Conservation (phyloP, 2,888 invertebrate species). For the Brachyopa scutellaris region DNA sequence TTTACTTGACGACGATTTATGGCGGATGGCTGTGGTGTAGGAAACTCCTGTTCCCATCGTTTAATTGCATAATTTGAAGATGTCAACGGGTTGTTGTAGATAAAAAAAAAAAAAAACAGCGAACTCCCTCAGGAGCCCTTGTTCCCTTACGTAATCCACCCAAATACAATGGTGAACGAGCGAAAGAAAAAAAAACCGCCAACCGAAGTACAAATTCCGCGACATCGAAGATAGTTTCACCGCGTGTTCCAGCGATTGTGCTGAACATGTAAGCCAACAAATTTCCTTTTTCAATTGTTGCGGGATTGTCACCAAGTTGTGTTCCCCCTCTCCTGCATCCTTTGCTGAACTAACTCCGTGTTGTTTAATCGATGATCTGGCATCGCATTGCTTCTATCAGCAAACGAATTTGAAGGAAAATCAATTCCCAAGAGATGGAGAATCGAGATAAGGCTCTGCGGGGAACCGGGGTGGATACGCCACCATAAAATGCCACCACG, state of each 20-base stretch:
- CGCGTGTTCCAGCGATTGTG: slow-evolving; percentile 61
- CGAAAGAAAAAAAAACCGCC: background rate
- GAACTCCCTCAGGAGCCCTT: slow-evolving; percentile 50
- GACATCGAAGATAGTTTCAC: slow-evolving; percentile 63
- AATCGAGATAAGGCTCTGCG: slow-evolving; percentile 38
- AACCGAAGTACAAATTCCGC: slow-evolving; percentile 35
- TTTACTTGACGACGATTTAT: slow-evolving; percentile 37
- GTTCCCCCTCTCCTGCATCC: no score
- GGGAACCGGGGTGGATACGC: slow-evolving; percentile 28
- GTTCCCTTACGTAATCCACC: slow-evolving; percentile 53
- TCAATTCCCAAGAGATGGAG: slow-evolving; percentile 69
- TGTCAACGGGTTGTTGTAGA: slow-evolving; percentile 44
- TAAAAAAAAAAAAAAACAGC: background rate
- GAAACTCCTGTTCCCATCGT: slow-evolving; percentile 24
- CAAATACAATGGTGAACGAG: slow-evolving; percentile 26
- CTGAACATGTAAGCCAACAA: slow-evolving; percentile 66
- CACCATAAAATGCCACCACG: slow-evolving; percentile 30
- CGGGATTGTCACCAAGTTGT: background rate
- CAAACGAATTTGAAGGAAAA: slow-evolving; percentile 65
- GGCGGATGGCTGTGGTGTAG: background rate
- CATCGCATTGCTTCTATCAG: slow-evolving; percentile 67
- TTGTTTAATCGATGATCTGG: slow-evolving; percentile 55
- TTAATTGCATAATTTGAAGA: slow-evolving; percentile 58
- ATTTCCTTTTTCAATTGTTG: slow-evolving; percentile 70
- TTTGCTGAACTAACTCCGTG: no score